phyloP scores from a whole-genome alignment of 2,113 vertebrate species.

The Sturnus vulgaris region DNA sequence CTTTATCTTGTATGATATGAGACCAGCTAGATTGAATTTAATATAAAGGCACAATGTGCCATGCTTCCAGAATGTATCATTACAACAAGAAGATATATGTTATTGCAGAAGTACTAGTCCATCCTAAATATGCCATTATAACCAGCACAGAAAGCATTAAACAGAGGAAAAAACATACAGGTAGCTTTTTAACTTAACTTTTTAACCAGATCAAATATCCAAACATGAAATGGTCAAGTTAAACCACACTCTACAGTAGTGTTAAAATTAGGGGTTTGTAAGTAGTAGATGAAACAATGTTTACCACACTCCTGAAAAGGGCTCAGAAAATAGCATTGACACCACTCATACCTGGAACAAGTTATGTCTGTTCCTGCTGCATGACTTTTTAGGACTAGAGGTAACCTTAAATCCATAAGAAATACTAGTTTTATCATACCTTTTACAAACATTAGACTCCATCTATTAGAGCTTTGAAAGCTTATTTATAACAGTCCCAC shows the following conservation, averaged over 20 bases:
- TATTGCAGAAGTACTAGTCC: neutral
- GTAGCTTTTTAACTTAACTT: neutral
- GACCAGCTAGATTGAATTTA: neutral
- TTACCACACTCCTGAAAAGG: neutral
- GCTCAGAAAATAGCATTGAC: neutral
- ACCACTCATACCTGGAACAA: neutral
- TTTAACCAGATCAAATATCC: neutral
- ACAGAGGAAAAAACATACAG: neutral
- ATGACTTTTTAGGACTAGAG: neutral
- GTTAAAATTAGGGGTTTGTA: neutral
- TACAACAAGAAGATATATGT: neutral
- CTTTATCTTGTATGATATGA: neutral
- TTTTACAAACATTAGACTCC: constrained; percentile 79
- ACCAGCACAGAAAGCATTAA: neutral
- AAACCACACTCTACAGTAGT: neutral
- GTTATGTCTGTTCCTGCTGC: neutral
- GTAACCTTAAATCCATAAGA: constrained; percentile 43
- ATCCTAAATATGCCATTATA: neutral
- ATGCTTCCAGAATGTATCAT: neutral
- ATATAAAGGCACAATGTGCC: neutral
- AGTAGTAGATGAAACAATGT: constrained; percentile 15
- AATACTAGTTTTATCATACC: constrained; percentile 56
- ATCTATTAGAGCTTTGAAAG: constrained; percentile 82
- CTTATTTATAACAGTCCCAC: constrained; percentile 78
- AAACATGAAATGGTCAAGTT: neutral